phyloP scores from a whole-genome alignment of 2,797 vertebrate species.

The Ispidina picta region DNA sequence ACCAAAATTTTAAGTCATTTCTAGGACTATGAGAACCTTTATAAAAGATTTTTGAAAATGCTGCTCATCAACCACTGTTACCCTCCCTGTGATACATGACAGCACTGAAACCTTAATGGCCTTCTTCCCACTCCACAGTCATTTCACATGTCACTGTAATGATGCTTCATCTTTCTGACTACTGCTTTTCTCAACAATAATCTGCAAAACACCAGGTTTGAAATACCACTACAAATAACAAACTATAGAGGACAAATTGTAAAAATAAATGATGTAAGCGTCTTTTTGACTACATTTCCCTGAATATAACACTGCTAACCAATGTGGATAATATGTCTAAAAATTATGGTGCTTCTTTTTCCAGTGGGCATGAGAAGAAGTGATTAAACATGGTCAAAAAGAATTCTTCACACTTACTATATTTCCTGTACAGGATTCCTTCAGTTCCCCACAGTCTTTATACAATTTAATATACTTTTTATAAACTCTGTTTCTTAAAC shows the following conservation, averaged over 20 bases:
- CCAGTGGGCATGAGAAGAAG: background rate
- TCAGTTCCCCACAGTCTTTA: background rate
- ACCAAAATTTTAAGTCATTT: background rate
- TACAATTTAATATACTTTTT: background rate
- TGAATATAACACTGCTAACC: background rate
- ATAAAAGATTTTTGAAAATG: background rate
- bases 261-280: conserved; percentile 1
- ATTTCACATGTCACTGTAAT: background rate
- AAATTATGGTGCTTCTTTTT: background rate
- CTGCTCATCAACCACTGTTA: background rate
- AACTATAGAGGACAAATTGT: background rate
- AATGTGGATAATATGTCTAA: background rate
- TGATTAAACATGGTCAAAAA: background rate
- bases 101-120: background rate
- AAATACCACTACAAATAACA: conserved; percentile 15
- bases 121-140: background rate
- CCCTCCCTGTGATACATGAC: background rate
- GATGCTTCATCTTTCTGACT: background rate
- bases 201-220: background rate
- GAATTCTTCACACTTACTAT: conserved; percentile 10
- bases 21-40: background rate
- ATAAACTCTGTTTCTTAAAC: background rate
- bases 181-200: background rate
- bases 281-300: background rate
- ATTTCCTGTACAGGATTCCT: background rate